phyloP scores from a whole-genome alignment of 2,797 vertebrate species.

The Sebastes cheni region DNA sequence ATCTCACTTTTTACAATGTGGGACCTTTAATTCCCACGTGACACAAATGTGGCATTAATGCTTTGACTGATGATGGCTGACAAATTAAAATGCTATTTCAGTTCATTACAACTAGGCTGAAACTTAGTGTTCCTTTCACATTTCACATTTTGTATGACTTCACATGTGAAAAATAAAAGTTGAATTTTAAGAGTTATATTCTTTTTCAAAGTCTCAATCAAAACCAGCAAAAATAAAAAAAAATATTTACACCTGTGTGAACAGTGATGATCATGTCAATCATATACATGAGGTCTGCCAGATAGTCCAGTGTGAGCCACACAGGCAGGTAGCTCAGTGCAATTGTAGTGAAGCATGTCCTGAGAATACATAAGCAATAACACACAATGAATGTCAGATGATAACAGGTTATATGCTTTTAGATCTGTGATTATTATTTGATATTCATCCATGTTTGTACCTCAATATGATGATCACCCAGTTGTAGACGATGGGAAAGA shows the following conservation, averaged over 20 bases:
- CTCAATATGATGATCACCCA: conserved; percentile 90
- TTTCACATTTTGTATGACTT: not conserved
- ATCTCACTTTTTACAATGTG: too few species aligned
- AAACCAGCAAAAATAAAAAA: not conserved
- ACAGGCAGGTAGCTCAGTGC: conserved; percentile 77
- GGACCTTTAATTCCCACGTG: not conserved
- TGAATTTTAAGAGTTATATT: not conserved
- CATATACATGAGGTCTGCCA: conserved; percentile 87
- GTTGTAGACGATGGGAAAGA: conserved; percentile 90
- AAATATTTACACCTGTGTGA: conserved; percentile 82
- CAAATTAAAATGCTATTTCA: not conserved
- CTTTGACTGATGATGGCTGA: not conserved
- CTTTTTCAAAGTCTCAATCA: not conserved
- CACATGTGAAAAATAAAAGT: not conserved
- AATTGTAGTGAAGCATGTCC: conserved; percentile 87
- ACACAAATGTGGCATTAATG: not conserved
- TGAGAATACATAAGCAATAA: conserved; percentile 48
- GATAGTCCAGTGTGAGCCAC: conserved; percentile 89
- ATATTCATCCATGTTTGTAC: conserved; percentile 63
- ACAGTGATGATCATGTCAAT: conserved; percentile 84
- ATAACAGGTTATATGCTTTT: accelerated
- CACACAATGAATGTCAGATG: not conserved
- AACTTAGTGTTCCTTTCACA: not conserved
- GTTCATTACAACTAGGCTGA: not conserved
- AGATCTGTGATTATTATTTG: not conserved